These are phyloP conservation scores for Anthopleura xanthogrammica DNA, from an alignment of 92 coral and sea anemone genomes.

Conservation along the genomic window DNA sequence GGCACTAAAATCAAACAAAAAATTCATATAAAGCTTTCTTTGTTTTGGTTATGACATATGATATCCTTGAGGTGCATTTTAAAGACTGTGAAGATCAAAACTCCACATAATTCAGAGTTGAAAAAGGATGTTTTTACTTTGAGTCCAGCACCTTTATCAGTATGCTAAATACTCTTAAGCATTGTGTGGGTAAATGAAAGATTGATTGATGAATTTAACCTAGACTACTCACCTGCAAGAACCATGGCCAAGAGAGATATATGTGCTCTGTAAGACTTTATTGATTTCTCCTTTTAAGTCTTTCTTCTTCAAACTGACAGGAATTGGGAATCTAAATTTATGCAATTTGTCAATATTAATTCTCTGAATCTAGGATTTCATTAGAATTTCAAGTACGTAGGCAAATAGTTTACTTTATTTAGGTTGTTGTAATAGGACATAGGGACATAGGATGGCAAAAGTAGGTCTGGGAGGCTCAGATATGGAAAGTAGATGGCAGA, in stretches of 20 bases:
- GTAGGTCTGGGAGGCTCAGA: too few relatives aligned
- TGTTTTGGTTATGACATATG: too few relatives aligned
- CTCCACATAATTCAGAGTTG: not conserved
- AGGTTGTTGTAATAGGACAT: not conserved
- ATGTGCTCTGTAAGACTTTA: conserved; percentile 77
- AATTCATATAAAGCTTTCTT: not conserved
- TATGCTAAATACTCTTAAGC: too few relatives aligned
- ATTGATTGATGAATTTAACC: too few relatives aligned
- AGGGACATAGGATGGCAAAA: not conserved
- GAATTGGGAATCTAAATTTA: conserved; percentile 87
- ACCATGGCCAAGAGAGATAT: conserved; percentile 80
- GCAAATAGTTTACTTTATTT: too few relatives aligned
- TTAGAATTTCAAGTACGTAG: too few relatives aligned
- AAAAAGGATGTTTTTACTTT: too few relatives aligned
- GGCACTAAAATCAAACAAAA: conserved; percentile 50
- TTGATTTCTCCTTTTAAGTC: conserved; percentile 71
- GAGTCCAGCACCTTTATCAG: too few relatives aligned
- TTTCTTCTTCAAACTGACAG: conserved; percentile 72
- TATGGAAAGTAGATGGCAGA: too few relatives aligned
- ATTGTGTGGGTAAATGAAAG: too few relatives aligned
- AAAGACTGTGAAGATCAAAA: too few relatives aligned
- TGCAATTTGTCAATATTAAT: not conserved
- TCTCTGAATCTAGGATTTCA: not conserved
- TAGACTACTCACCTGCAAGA: conserved; percentile 71
- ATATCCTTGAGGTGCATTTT: too few relatives aligned